Percentiles rank a stretch among this genome's conserved stretches.
Evolutionary conservation across 2,888 invertebrate genomes (phyloP).

Genomic region (Myathropa florea): DNA sequence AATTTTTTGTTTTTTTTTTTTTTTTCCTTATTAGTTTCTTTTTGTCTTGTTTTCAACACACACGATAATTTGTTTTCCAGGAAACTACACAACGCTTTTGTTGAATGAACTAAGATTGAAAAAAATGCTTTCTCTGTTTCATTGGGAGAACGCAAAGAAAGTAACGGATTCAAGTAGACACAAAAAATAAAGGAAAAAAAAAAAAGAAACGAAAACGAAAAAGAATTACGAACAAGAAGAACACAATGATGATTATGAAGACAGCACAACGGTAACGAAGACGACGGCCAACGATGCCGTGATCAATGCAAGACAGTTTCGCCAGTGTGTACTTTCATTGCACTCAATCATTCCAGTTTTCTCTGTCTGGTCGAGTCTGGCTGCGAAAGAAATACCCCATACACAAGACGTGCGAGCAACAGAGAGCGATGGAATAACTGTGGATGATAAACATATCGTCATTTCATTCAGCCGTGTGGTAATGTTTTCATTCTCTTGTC

Average conservation of each 20-base stretch:
- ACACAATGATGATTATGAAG: constrained; percentile 62
- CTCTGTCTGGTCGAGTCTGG: constrained; percentile 4
- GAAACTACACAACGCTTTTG: neutral
- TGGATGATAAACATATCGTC: too few species aligned
- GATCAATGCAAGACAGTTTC: constrained; percentile 43
- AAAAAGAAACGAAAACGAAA: neutral
- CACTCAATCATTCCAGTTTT: constrained; percentile 2
- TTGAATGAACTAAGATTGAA: constrained; percentile 5
- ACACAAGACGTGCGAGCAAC: neutral
- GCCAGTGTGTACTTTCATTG: constrained; percentile 16
- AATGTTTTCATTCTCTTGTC: too few species aligned
- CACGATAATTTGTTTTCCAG: neutral
- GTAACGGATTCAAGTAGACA: neutral
- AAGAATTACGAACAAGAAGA: constrained; percentile 62
- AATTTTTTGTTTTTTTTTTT: neutral
- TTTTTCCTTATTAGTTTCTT: neutral
- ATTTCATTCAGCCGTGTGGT: neutral
- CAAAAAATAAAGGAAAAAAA: neutral
- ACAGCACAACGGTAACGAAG: constrained; percentile 50
- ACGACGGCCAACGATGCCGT: constrained; percentile 37
- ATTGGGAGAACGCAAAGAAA: constrained; percentile 11
- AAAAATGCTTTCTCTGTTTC: constrained; percentile 44
- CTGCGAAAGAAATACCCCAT: neutral
- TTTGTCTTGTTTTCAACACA: neutral
- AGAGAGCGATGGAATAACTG: neutral